Percentiles rank a stretch among this genome's conserved stretches.
Conservation (phyloP, 2,797 vertebrate species). For the Cirrhinus molitorella region DNA sequence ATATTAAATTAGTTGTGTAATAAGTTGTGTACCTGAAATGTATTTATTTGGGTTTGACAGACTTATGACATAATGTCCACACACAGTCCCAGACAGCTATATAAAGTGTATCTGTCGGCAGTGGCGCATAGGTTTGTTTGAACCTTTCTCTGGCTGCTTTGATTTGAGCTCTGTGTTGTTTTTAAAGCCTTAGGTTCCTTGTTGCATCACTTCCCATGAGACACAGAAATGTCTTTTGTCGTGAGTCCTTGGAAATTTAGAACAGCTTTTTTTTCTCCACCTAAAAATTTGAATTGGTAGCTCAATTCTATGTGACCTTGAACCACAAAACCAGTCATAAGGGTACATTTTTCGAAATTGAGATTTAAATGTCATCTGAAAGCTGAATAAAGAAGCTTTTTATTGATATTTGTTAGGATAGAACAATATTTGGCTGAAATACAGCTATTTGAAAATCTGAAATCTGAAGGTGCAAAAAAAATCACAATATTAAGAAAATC, state of each 20-base stretch:
- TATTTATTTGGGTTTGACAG: constrained; percentile 17
- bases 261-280: background rate
- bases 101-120: constrained; percentile 71
- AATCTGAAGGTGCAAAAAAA: no score
- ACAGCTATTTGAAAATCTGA: no score
- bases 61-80: constrained; percentile 7
- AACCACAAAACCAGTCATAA: no score
- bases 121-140: constrained; percentile 43
- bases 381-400: no score
- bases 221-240: constrained; percentile 60
- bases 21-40: background rate
- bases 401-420: no score
- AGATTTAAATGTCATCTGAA: no score
- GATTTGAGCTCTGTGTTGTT: constrained; percentile 68
- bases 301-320: background rate
- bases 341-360: no score
- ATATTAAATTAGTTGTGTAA: background rate
- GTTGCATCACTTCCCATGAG: constrained; percentile 73
- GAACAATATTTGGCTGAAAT: no score
- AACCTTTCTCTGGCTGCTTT: constrained; percentile 66
- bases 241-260: background rate
- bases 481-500: no score
- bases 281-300: background rate
- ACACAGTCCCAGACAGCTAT: constrained; percentile 42
- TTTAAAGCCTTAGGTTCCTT: constrained; percentile 59